A percentile compares a stretch with the other conserved stretches of the same genome.
phyloP scores from a whole-genome alignment of 2,888 invertebrate genomes.

The Hipparchia sbordonii region DNA sequence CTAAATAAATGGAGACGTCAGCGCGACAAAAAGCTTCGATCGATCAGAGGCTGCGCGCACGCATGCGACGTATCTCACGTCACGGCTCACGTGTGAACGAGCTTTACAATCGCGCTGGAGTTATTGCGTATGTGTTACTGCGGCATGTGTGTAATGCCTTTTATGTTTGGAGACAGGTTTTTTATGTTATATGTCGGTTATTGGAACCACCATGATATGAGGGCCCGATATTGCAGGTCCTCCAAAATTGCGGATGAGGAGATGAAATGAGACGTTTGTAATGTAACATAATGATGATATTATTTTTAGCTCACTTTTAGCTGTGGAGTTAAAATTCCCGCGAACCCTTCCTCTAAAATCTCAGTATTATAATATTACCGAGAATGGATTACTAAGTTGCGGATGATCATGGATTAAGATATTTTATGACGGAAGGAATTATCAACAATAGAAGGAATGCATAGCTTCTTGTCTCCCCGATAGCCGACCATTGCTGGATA shows the following conservation, averaged over 20 bases:
- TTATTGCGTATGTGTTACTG: not conserved
- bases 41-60: slow-evolving; percentile 70
- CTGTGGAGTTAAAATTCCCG: no score
- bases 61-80: slow-evolving; percentile 47
- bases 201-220: not conserved
- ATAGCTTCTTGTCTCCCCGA: not conserved
- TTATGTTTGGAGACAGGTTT: slow-evolving; percentile 3
- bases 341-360: no score
- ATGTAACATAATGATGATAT: no score
- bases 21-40: slow-evolving; percentile 78
- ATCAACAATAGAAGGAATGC: not conserved
- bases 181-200: not conserved
- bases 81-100: slow-evolving; percentile 4
- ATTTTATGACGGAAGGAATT: no score
- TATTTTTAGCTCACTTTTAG: no score
- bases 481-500: no score
- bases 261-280: no score
- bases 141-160: slow-evolving; percentile 4
- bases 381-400: no score
- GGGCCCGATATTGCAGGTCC: not conserved
- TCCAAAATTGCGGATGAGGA: no score
- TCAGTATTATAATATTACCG: no score
- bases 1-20: slow-evolving; percentile 79
- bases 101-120: slow-evolving; percentile 1
- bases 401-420: no score